These are phyloP conservation scores for Belgica antarctica DNA, from an alignment of 2,888 invertebrate genomes.

Conservation along the genomic window DNA sequence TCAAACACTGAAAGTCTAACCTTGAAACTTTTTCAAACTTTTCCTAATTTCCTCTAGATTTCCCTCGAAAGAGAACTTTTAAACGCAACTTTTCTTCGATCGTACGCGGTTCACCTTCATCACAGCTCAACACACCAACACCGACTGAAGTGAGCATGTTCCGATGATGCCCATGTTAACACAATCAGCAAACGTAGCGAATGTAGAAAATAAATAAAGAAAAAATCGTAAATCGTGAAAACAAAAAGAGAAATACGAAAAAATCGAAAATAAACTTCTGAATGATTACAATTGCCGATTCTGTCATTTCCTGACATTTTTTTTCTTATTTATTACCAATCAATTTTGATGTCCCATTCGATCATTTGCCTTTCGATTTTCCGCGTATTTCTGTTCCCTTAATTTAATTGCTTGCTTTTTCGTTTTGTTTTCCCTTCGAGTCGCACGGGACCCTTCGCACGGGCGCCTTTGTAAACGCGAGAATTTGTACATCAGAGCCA, in stretches of 20 bases:
- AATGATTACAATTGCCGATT: slow-evolving; percentile 27
- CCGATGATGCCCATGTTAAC: slow-evolving; percentile 7
- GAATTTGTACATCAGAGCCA: slow-evolving; percentile 15
- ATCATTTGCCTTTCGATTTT: slow-evolving; percentile 20
- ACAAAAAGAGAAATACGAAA: not conserved
- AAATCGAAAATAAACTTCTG: not conserved
- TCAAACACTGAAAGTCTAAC: slow-evolving; percentile 6
- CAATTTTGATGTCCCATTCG: slow-evolving; percentile 34
- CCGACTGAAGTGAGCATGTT: slow-evolving; percentile 9
- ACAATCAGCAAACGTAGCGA: not conserved
- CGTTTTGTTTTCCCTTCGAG: not conserved
- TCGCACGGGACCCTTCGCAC: too few relatives aligned
- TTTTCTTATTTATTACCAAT: slow-evolving; percentile 39
- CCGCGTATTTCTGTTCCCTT: slow-evolving; percentile 4
- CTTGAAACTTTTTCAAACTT: slow-evolving; percentile 22
- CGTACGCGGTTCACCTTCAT: slow-evolving; percentile 2
- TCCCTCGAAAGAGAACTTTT: not conserved
- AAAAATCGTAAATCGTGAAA: not conserved
- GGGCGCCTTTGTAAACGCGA: not conserved
- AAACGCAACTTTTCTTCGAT: not conserved
- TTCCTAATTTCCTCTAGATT: slow-evolving; percentile 15
- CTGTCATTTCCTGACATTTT: slow-evolving; percentile 14
- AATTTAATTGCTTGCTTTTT: slow-evolving; percentile 23
- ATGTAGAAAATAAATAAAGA: too few relatives aligned
- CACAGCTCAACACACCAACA: slow-evolving; percentile 18